phyloP scores from a whole-genome alignment of 2,113 vertebrate genomes.

The Halichoerus grypus region DNA sequence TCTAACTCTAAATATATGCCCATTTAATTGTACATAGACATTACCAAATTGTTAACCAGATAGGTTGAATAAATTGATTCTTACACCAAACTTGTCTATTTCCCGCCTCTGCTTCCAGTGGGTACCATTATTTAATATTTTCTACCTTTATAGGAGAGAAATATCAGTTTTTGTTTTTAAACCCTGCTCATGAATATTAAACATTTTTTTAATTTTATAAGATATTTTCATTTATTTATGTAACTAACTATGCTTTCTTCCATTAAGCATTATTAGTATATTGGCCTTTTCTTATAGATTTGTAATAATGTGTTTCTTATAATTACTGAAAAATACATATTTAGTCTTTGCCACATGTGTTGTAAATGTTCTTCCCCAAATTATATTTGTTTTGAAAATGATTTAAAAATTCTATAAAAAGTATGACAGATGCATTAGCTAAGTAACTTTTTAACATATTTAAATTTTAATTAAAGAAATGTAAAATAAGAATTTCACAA shows the following conservation, averaged over 20 bases:
- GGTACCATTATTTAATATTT: not conserved
- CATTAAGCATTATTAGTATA: not conserved
- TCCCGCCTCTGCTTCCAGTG: not conserved
- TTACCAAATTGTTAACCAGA: not conserved
- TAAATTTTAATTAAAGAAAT: not conserved
- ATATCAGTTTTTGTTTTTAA: not conserved
- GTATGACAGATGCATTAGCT: not conserved
- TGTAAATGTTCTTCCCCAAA: not conserved
- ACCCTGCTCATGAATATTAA: not conserved
- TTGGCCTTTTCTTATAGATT: not conserved
- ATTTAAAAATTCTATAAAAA: not conserved
- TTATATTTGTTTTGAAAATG: not conserved
- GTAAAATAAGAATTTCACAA: not conserved
- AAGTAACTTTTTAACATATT: not conserved
- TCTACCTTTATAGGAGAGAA: not conserved
- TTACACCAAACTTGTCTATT: not conserved
- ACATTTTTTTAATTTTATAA: not conserved
- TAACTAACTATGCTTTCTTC: not conserved
- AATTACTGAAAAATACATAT: not conserved
- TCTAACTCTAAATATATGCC: not conserved
- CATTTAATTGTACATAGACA: not conserved
- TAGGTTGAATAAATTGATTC: not conserved
- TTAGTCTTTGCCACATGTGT: not conserved
- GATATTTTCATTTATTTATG: not conserved
- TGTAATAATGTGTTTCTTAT: not conserved